Percentiles rank a stretch among this genome's conserved stretches.
Evolutionary conservation across 2,797 vertebrate genomes (phyloP).

Genomic region (Iguana delicatissima): DNA sequence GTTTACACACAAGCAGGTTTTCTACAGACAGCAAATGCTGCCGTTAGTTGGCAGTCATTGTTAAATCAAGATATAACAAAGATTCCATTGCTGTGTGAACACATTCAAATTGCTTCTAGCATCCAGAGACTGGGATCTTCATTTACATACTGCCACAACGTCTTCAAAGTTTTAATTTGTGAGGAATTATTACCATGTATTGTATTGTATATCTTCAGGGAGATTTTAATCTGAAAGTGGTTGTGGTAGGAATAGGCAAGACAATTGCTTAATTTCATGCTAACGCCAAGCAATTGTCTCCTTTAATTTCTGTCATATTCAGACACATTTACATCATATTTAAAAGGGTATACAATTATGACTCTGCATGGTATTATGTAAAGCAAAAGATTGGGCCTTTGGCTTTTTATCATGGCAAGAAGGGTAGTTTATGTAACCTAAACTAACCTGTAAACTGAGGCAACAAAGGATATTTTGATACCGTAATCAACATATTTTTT

Average conservation of each 20-base stretch:
- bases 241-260: conserved; percentile 42
- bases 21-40: background rate
- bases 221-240: conserved; percentile 64
- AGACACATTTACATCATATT: conserved; percentile 16
- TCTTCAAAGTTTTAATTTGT: conserved; percentile 53
- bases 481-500: background rate
- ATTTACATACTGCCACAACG: conserved; percentile 38
- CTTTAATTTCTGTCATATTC: conserved; percentile 24
- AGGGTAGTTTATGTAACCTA: background rate
- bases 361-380: conserved; percentile 18
- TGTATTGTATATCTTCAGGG: conserved; percentile 47
- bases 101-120: conserved; percentile 52
- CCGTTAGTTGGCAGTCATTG: no score
- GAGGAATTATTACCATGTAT: conserved; percentile 50
- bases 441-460: background rate
- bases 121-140: conserved; percentile 59
- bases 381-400: conserved; percentile 19
- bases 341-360: conserved; percentile 27
- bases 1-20: background rate
- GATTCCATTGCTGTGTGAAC: conserved; percentile 57
- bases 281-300: conserved; percentile 40
- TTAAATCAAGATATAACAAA: background rate
- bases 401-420: conserved; percentile 29
- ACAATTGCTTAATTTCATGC: conserved; percentile 22
- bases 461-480: background rate